phyloP scores from a whole-genome alignment of 2,888 invertebrate species.

The Dorcus hopei region DNA sequence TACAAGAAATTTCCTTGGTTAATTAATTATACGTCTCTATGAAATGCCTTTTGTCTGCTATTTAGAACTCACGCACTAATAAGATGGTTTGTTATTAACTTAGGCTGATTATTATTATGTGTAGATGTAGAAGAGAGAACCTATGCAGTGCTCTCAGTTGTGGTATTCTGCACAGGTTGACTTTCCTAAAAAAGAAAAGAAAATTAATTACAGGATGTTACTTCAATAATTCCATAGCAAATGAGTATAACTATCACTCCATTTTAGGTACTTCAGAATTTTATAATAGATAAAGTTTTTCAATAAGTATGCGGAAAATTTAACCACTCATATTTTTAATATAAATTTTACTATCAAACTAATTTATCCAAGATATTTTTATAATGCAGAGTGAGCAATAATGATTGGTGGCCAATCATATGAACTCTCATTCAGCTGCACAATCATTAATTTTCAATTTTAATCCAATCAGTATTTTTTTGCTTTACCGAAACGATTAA shows the following conservation, averaged over 20 bases:
- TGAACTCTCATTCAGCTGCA: too few relatives aligned
- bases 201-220: conserved; percentile 3
- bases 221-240: background rate
- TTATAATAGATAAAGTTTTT: too few relatives aligned
- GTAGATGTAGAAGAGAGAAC: conserved; percentile 27
- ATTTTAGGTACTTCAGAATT: background rate
- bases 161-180: conserved; percentile 60
- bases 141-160: conserved; percentile 61
- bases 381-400: too few relatives aligned
- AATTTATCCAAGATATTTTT: too few relatives aligned
- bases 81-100: conserved; percentile 46
- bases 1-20: conserved; percentile 19
- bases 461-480: too few relatives aligned
- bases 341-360: too few relatives aligned
- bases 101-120: conserved; percentile 40
- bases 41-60: conserved; percentile 52
- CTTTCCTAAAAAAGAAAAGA: conserved; percentile 49
- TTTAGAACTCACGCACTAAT: conserved; percentile 50
- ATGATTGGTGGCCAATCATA: too few relatives aligned
- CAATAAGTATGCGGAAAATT: too few relatives aligned
- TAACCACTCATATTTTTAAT: too few relatives aligned
- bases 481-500: too few relatives aligned
- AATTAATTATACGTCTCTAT: conserved; percentile 24
- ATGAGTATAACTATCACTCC: background rate
- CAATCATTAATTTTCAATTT: too few relatives aligned